phyloP scores from a whole-genome alignment of 2,797 vertebrate species.

The Rhinogobio ventralis region DNA sequence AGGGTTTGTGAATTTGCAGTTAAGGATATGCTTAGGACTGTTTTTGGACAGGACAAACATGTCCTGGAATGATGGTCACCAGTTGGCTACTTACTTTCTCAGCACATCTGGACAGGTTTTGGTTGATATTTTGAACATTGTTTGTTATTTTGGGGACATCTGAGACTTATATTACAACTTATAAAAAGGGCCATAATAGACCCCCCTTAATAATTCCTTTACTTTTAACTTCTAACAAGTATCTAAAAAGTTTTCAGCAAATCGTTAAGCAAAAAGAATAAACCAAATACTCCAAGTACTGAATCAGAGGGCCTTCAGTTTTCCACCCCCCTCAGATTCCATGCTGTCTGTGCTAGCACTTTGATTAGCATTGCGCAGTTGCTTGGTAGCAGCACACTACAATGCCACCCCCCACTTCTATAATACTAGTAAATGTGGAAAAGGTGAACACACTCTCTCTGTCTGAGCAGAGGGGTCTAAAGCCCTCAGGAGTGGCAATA shows the following conservation, averaged over 20 bases:
- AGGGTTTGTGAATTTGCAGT: not conserved
- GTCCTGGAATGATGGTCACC: not conserved
- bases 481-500: constrained; percentile 54
- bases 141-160: not conserved
- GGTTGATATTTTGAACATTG: not conserved
- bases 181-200: too few species aligned
- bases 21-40: not conserved
- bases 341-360: constrained; percentile 36
- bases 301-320: not conserved
- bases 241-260: not conserved
- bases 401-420: constrained; percentile 43
- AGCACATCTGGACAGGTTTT: not conserved
- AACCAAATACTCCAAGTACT: not conserved
- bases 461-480: constrained; percentile 45
- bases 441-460: constrained; percentile 46
- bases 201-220: not conserved
- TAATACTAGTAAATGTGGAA: constrained; percentile 43
- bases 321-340: not conserved
- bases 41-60: not conserved
- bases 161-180: too few species aligned
- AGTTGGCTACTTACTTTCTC: not conserved
- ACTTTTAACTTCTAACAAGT: not conserved
- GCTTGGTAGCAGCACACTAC: constrained; percentile 56
- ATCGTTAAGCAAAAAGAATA: not conserved
- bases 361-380: constrained; percentile 52